A percentile compares a stretch with the other conserved stretches of the same genome.
phyloP scores from a whole-genome alignment of 2,888 invertebrate genomes.

The Clepsis dumicolana region DNA sequence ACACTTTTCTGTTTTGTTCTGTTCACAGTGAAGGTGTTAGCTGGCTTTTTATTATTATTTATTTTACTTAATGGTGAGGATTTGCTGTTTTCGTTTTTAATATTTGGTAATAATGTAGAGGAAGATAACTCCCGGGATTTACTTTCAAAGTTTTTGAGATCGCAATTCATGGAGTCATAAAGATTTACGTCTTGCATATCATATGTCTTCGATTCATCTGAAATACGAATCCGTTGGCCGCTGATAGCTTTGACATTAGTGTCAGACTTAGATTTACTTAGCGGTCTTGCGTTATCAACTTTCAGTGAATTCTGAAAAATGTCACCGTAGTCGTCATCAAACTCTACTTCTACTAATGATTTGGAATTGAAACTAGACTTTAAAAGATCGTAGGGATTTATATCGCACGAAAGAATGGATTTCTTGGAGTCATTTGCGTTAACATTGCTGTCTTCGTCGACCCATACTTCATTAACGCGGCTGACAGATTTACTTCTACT shows the following conservation, averaged over 20 bases:
- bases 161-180: conserved; percentile 82
- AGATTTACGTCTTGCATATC: conserved; percentile 71
- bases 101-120: conserved; percentile 75
- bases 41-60: conserved; percentile 69
- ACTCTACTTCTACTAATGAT: conserved; percentile 81
- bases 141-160: conserved; percentile 77
- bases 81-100: conserved; percentile 77
- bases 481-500: conserved; percentile 81
- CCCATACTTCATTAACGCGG: conserved; percentile 80
- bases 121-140: conserved; percentile 70
- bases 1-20: conserved; percentile 79
- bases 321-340: conserved; percentile 82
- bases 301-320: conserved; percentile 74
- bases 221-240: conserved; percentile 89
- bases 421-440: conserved; percentile 77
- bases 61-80: conserved; percentile 67
- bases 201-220: conserved; percentile 82
- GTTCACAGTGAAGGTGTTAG: conserved; percentile 63
- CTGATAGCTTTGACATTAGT: conserved; percentile 88
- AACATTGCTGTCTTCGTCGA: conserved; percentile 68
- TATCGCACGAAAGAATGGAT: conserved; percentile 93
- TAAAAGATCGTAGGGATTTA: conserved; percentile 94
- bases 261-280: conserved; percentile 75
- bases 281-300: conserved; percentile 63
- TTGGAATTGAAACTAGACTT: conserved; percentile 82